Evolutionary conservation across 2,797 vertebrate species (phyloP), one percentile per base, ranked within the genome.

Genomic region (Anguilla marmorata): DNA sequence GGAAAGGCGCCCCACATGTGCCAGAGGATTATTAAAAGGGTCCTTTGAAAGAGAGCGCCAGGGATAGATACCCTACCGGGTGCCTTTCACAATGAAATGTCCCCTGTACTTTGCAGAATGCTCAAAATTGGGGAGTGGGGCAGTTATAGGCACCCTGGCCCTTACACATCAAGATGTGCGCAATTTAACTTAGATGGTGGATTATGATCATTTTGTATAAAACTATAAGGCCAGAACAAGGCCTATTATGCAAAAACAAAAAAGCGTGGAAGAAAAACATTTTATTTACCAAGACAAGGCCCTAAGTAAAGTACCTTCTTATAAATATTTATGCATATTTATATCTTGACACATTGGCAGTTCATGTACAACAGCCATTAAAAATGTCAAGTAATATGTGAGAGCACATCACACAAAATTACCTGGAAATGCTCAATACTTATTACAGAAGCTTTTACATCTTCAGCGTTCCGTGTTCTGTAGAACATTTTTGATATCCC

Each of bases 1-100:
- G 85, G 85, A 86, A 21, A 72, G 60, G 63, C 16, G 85, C 63
- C 85, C 85, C 58, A 86, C 60, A 69, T 86, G 85, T 86, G 60
- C 60, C 58, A 69, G 85, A 19, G 41, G 58, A 69, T 86, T 72
- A 72, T 86, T 86, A 69, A 86, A 86, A 11, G 85, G 60, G 85
- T 86, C 60, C 41, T 86, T 69, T 86, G 37, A 69, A 86, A 58
- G 83, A 16, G 50, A 33, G 45, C n/a, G 27, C 83, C n/a, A 27
- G 27, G 83, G 83, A 84, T 84, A 84, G 50, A 30, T 54, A 5
- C 50, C 52, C n/a, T 54, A 11, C 83, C 50, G 5, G 27, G 14
- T 58, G 52, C 30, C 83, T 84, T 56, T 84, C 83, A 84, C 50
- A n/a, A 58, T 0, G 9, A 48, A 30, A 27, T 6, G 45, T 30